phyloP scores from a whole-genome alignment of 2,113 vertebrate species.

The Vanacampus margaritifer region DNA sequence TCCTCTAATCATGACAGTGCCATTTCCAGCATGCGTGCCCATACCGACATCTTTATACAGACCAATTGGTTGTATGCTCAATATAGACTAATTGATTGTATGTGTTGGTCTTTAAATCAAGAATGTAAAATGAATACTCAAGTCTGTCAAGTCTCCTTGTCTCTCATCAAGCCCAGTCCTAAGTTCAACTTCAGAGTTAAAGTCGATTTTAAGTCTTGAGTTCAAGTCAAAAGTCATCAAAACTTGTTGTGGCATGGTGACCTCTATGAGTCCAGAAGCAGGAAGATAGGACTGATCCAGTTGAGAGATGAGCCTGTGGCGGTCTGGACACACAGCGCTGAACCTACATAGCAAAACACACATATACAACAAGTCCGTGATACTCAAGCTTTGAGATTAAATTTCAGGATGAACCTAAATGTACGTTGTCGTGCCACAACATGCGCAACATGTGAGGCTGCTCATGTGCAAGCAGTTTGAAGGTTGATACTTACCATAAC shows the following conservation, averaged over 20 bases:
- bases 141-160: background rate
- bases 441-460: no score
- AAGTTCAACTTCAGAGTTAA: no score
- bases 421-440: background rate
- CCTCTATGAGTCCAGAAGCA: conserved; percentile 54
- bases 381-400: background rate
- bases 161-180: no score
- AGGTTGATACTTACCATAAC: no score
- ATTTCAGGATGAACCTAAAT: background rate
- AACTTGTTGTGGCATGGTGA: conserved; percentile 13
- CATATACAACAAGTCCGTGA: no score
- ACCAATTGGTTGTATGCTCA: no score
- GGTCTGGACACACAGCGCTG: conserved; percentile 56
- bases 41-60: background rate
- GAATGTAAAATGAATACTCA: background rate
- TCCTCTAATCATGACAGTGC: background rate
- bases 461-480: no score
- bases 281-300: conserved; percentile 60
- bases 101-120: background rate
- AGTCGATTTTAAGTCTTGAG: no score
- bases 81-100: background rate
- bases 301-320: conserved; percentile 54
- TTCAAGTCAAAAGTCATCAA: background rate
- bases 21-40: background rate
- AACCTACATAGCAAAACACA: conserved; percentile 46